Base-by-base conservation (phyloP, 2,888 invertebrate species). In the Oxytorus armatus region DNA sequence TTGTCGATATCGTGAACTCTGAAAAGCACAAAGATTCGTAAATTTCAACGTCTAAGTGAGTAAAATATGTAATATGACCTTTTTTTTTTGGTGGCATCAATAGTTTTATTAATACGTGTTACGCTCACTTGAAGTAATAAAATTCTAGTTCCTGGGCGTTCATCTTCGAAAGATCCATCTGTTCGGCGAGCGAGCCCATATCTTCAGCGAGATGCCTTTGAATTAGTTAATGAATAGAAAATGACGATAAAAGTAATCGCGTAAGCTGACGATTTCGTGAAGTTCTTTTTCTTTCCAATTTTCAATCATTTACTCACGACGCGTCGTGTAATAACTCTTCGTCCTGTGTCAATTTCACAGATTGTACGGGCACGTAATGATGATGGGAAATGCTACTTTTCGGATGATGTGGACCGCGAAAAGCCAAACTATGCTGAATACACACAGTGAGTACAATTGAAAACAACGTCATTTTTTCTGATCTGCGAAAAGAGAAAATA, bases 1-100 rank as follows among this genome's bases (percentile, higher is more conserved):
- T 96, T 96, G 90, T 98, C 98, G 83, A 95, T 96, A 90, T 98
- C 98, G 87, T 98, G 98, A 16, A 96, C 93, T 76, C 93, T 93
- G 81, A 44, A 14, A 84, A 85, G 39, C 49, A 23, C 65, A 51
- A 65, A 25, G 39, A 18, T 16, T 51, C 8, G 23, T 3, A 25
- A 25, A 25, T 36, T 36, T 59, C 25, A n/a, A n/a, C n/a, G 21
- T 1, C 10, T 23, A 10, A 23, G 51, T 11, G 18, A 39, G 14
- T 36, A 16, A 36, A 1, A 36, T 14, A 29, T 29, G 2, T 5
- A 5, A 29, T 29, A 5, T 3, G 5, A 29, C 2, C 5, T 29
- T 29, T 36, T 36, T 4, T 36, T 36, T 36, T 36, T 8, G 36
- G 8, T 29, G n/a, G n/a, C n/a, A n/a, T n/a, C n/a, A n/a, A n/a